phyloP scores from a whole-genome alignment of 2,888 invertebrate genomes.

The Priocnemis perturbator region DNA sequence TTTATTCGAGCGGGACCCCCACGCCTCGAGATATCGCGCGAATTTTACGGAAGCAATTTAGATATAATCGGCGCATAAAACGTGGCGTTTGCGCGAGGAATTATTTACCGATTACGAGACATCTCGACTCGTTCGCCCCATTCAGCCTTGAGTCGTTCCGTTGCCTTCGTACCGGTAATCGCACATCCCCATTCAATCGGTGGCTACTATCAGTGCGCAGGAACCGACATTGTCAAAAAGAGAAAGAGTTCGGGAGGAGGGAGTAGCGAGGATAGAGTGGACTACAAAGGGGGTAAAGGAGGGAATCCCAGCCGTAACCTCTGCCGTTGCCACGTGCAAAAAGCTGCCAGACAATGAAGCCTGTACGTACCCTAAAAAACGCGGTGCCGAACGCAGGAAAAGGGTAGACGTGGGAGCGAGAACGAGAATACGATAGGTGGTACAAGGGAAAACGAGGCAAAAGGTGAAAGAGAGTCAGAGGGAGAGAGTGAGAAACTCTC shows the following conservation, averaged over 20 bases:
- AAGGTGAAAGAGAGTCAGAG: neutral
- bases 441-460: neutral
- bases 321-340: slow-evolving; percentile 34
- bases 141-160: too few species aligned
- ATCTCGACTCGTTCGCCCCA: too few species aligned
- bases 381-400: slow-evolving; percentile 18
- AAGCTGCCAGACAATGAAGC: slow-evolving; percentile 41
- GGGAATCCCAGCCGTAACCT: slow-evolving; percentile 23
- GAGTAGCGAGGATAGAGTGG: slow-evolving; percentile 28
- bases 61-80: too few species aligned
- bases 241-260: neutral
- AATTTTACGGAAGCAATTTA: too few species aligned
- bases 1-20: too few species aligned
- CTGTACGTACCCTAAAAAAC: slow-evolving; percentile 42
- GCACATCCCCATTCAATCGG: neutral
- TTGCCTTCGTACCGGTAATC: neutral
- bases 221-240: neutral
- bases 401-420: slow-evolving; percentile 26
- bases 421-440: slow-evolving; percentile 28
- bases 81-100: too few species aligned
- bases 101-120: too few species aligned
- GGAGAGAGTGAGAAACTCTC: slow-evolving; percentile 5
- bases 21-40: too few species aligned
- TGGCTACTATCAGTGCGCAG: neutral
- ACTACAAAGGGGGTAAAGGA: slow-evolving; percentile 39